These are phyloP conservation scores for Timandra comae DNA, from an alignment of 2,888 invertebrate species.

Conservation along the genomic window DNA sequence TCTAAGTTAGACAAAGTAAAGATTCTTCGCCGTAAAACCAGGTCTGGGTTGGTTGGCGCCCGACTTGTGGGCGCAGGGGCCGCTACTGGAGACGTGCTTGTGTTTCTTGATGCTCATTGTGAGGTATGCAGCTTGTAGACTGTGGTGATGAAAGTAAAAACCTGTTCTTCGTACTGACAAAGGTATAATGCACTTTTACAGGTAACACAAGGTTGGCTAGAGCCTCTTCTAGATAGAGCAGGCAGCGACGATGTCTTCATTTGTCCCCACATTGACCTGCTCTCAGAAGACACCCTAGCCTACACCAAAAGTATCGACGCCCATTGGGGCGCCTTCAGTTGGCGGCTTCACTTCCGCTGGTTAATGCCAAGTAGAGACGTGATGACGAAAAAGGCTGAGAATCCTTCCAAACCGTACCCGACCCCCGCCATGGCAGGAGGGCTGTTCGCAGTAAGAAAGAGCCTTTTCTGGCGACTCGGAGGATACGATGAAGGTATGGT, in stretches of 20 bases:
- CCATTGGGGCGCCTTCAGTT: constrained; percentile 99
- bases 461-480: constrained; percentile 92
- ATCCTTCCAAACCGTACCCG: constrained; percentile 82
- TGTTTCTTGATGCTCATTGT: constrained; percentile 96
- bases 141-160: no score
- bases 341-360: constrained; percentile 96
- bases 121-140: no score
- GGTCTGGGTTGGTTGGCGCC: constrained; percentile 93
- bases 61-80: constrained; percentile 90
- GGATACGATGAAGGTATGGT: constrained; percentile 83
- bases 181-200: constrained; percentile 26
- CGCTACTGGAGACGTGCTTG: constrained; percentile 89
- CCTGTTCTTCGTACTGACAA: neutral
- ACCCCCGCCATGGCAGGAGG: constrained; percentile 97
- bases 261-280: constrained; percentile 77
- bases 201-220: constrained; percentile 80
- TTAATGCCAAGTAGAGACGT: constrained; percentile 83
- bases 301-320: constrained; percentile 96
- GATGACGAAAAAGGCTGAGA: constrained; percentile 76
- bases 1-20: constrained; percentile 51
- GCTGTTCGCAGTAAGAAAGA: constrained; percentile 90
- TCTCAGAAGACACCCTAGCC: constrained; percentile 96
- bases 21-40: constrained; percentile 84
- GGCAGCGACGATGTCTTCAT: constrained; percentile 68
- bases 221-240: constrained; percentile 74